Conservation (phyloP, 2,797 vertebrate species). For the Lutjanus argentimaculatus region DNA sequence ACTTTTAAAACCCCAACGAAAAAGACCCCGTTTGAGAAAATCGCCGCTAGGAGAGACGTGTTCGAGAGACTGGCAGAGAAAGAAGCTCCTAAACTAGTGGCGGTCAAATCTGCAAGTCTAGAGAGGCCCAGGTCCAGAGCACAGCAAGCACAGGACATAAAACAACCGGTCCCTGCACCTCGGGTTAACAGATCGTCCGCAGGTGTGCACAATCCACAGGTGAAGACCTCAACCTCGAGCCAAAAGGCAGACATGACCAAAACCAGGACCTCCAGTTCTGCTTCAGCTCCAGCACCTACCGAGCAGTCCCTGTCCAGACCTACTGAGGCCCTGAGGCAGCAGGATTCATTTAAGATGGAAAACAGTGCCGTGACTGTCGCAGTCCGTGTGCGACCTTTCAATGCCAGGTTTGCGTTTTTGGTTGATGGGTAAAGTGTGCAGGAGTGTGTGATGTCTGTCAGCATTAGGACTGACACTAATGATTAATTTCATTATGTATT, state of each 20-base stretch:
- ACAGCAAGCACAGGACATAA: conserved; percentile 35
- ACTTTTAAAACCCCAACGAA: conserved; percentile 72
- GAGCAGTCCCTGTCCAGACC: conserved; percentile 50
- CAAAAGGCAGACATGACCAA: conserved; percentile 42
- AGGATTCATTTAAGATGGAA: conserved; percentile 85
- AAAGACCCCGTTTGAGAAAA: conserved; percentile 77
- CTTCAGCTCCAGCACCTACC: conserved; percentile 12
- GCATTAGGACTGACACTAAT: too few species aligned
- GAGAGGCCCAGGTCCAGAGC: conserved; percentile 76
- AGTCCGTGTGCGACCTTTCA: conserved; percentile 93
- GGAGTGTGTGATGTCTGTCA: not conserved
- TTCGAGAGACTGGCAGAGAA: conserved; percentile 77
- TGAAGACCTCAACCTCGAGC: conserved; percentile 49
- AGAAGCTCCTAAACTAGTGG: conserved; percentile 61
- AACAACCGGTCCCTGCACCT: conserved; percentile 53
- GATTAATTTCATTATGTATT: too few species aligned
- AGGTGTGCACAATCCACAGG: conserved; percentile 51
- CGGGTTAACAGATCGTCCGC: conserved; percentile 39
- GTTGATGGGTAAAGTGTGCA: not conserved
- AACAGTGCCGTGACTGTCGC: conserved; percentile 95
- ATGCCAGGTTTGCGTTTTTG: conserved; percentile 84
- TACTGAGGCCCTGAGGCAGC: conserved; percentile 51
- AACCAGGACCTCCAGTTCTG: conserved; percentile 32
- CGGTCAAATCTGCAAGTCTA: conserved; percentile 66
- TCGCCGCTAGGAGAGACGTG: conserved; percentile 76